Percentiles rank a stretch among this genome's conserved stretches.
These are phyloP conservation scores for Dryobates pubescens DNA, from an alignment of 2,797 vertebrate genomes.

Conservation along the genomic window DNA sequence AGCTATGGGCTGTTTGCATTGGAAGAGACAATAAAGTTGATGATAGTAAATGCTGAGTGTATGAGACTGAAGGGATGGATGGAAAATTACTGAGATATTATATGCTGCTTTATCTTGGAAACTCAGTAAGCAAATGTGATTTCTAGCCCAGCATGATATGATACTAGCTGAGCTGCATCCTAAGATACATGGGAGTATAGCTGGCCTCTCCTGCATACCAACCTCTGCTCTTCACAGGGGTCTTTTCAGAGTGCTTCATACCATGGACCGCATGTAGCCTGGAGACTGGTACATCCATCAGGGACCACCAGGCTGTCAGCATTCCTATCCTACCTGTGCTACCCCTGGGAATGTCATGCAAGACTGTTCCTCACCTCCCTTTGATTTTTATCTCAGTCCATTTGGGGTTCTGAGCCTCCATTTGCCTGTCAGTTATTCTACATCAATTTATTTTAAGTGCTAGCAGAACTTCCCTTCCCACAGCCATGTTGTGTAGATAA, in stretches of 20 bases:
- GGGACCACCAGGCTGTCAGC: neutral
- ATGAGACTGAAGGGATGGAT: constrained; percentile 56
- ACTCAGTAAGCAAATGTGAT: constrained; percentile 45
- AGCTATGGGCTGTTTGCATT: constrained; percentile 54
- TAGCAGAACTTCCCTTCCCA: constrained; percentile 50
- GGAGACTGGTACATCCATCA: neutral
- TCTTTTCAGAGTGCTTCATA: neutral
- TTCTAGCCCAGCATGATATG: neutral
- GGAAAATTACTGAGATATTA: constrained; percentile 68
- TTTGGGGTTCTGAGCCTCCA: neutral
- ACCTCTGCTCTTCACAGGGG: neutral
- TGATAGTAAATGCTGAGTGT: constrained; percentile 67
- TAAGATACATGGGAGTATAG: neutral
- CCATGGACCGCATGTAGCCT: neutral
- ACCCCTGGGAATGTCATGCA: neutral
- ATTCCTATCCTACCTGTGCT: neutral
- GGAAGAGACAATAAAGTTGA: constrained; percentile 68
- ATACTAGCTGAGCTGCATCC: constrained; percentile 56
- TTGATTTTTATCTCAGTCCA: neutral
- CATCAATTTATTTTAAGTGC: neutral
- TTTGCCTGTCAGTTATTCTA: neutral
- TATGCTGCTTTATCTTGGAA: constrained; percentile 58
- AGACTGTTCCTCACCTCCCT: neutral
- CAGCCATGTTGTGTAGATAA: constrained; percentile 4
- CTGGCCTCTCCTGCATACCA: neutral